Base-by-base conservation (phyloP, 1,140 invertebrate species). In the Panulirus ornatus region DNA sequence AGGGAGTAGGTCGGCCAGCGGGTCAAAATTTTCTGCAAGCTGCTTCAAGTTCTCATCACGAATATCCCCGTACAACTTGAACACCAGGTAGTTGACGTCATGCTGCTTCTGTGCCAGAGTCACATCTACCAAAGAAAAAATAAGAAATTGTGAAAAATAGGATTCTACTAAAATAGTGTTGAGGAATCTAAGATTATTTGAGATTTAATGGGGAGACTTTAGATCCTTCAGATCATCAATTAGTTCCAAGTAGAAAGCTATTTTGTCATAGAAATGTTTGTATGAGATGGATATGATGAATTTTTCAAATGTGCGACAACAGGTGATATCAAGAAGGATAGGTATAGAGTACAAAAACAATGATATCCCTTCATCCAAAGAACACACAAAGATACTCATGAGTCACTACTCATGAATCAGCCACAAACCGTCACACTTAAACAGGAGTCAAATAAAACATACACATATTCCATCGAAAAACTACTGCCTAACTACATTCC, bases 31-130 rank as follows among this genome's bases (percentile, higher is more conserved):
- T 6, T 44, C 22, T 14, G 30, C 76, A n/a, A 70, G 58, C 1
- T 44, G 2, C n/a, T 81, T 44, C 6, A 81, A 58, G 36, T 81
- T 42, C 2, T 38, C 36, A 47, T 88, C 86, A 22, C 54, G 75
- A 51, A 88, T 34, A 11, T 58, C 42, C 34, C 70, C 86, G 36
- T 88, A 71, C 3, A 88, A 22, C 76, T 88, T 88, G 9, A 38
- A 81, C 76, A 88, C 19, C 47, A 81, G n/a, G n/a, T 70, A 70
- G 40, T 88, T 88, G 16, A 88, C 76, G 11, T 88, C 86, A n/a
- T 71, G 86, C 27, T 88, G 86, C 51, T 81, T 88, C 11, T 66
- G 34, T 0, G 76, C 58, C 1, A 9, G 2, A 2, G 54, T 34
- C 0, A 27, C 76, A 71, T 44, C 86, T 88, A 54, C n/a, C n/a